Evolutionary conservation across 2,113 vertebrate species (phyloP).

Genomic region (Ameiurus melas): DNA sequence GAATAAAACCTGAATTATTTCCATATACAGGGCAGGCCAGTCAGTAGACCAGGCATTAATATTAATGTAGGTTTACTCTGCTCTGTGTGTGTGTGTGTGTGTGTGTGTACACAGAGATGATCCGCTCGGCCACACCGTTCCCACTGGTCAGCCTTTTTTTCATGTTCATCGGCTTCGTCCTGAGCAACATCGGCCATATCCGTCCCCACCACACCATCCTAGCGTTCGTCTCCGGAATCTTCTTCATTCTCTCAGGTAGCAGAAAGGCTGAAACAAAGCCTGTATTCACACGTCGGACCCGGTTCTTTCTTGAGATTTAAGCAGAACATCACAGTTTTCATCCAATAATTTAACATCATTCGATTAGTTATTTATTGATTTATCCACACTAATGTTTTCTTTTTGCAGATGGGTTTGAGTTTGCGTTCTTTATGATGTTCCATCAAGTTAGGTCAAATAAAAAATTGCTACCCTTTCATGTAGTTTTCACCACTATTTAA

Average conservation of each 20-base stretch:
- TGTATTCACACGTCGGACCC: neutral
- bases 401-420: neutral
- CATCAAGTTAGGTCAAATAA: neutral
- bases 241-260: slow-evolving; percentile 93
- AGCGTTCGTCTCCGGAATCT: slow-evolving; percentile 95
- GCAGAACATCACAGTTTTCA: neutral
- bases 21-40: no score
- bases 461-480: neutral
- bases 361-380: neutral
- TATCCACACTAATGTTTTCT: neutral
- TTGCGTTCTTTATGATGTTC: neutral
- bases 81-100: neutral
- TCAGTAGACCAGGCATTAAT: no score
- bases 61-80: neutral
- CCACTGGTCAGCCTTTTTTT: slow-evolving; percentile 97
- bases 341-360: neutral
- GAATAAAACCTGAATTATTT: no score
- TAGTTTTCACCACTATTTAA: neutral
- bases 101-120: slow-evolving; percentile 83
- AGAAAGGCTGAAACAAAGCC: no score
- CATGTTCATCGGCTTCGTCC: slow-evolving; percentile 97
- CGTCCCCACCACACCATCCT: slow-evolving; percentile 92
- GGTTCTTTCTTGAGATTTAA: neutral
- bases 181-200: slow-evolving; percentile 94
- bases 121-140: slow-evolving; percentile 93